Base-by-base conservation (phyloP, 1,140 invertebrate genomes). In the Drosophila ananassae region DNA sequence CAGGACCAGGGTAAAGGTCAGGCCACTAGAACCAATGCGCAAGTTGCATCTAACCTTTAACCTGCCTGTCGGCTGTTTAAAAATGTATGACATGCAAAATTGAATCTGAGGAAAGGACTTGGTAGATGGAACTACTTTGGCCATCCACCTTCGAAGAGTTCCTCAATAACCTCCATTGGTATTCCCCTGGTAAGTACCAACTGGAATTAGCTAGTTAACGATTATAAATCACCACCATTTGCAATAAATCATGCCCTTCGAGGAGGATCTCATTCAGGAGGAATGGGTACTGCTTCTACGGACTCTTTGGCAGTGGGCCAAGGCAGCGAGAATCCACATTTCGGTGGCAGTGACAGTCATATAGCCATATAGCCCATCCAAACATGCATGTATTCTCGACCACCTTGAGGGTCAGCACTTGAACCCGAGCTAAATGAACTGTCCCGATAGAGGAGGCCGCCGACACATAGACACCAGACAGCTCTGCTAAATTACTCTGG, bases 1-100 rank as follows among this genome's bases (percentile, higher is more conserved):
- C 80, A 84, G 71, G 79, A 71, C 47, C 80, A 80, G 77, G 80
- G 77, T 77, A 77, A 77, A 61, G 76, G 80, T 63, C 72, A 84
- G 25, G 10, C 53, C 6, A 1, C 6, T 6, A 28, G 25, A 6
- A 0, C 17, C 22, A 34, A 22, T 50, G 47, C 28, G 41, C 28
- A 64, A 28, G 10, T 51, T 44, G 54, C 28, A 28, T 56, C 39
- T 73, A 32, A 63, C 52, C 39, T 74, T 46, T 46, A 22, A 41
- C 34, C 46, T 24, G 12, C 32, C 34, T 12, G 9, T 2, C 24
- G n/a, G 48, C 34, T 73, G 13, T 44, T 44, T 75, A 47, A 75
- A 75, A 75, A 75, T 75, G 72, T 52, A 75, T 75, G 62, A 75
- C 61, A 75, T 75, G 72, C 55, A 75, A 66, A 75, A 74, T 67